Evolutionary conservation across 2,113 vertebrate species (phyloP).

Genomic region (Sporophila hypoxantha): DNA sequence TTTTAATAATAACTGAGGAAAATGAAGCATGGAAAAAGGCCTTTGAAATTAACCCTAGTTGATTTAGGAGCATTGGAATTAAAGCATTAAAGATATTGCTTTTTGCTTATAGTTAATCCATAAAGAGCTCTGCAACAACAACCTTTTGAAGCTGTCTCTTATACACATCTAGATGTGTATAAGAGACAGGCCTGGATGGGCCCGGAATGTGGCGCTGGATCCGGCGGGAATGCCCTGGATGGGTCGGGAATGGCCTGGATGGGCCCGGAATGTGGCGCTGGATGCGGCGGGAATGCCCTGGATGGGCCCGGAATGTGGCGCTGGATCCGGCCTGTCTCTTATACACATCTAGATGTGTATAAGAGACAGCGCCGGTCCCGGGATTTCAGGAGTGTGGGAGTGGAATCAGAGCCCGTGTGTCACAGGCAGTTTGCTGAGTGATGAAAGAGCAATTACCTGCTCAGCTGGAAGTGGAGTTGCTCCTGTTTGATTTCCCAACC

Average conservation of each 20-base stretch:
- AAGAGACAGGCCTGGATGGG: not conserved
- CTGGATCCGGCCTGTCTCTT: not conserved
- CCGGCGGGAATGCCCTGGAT: no score
- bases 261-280: not conserved
- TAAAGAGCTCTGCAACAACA: no score
- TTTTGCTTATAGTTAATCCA: no score
- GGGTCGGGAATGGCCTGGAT: not conserved
- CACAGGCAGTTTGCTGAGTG: not conserved
- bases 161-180: no score
- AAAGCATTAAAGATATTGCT: no score
- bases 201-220: not conserved
- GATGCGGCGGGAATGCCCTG: not conserved
- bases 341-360: no score
- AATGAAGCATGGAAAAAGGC: no score
- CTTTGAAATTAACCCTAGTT: no score
- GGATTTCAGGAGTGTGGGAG: not conserved
- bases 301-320: not conserved
- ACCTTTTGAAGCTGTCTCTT: no score
- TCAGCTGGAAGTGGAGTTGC: not conserved
- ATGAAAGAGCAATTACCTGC: not conserved
- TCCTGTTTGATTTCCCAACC: not conserved
- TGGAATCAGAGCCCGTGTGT: accelerated
- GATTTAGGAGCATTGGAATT: no score
- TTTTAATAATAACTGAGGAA: no score
- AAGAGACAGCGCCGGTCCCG: no score